phyloP scores from a whole-genome alignment of 2,888 invertebrate genomes.

The Lymantria monacha region DNA sequence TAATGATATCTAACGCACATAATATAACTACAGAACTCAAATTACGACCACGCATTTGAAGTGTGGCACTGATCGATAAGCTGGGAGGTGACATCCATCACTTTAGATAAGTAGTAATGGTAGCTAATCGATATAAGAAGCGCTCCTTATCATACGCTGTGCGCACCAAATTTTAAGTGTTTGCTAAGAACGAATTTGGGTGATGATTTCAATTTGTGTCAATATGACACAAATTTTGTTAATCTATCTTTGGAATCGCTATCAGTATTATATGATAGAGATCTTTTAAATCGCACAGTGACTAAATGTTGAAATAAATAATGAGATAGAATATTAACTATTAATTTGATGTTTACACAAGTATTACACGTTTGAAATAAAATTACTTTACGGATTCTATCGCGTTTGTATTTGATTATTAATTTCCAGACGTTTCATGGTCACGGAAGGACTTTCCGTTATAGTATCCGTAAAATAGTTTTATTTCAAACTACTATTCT shows the following conservation, averaged over 20 bases:
- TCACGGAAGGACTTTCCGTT: too few species aligned
- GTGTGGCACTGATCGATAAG: conserved; percentile 26
- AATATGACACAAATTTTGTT: neutral
- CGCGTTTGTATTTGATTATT: too few species aligned
- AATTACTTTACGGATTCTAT: too few species aligned
- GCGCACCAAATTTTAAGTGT: neutral
- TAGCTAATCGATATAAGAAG: conserved; percentile 23
- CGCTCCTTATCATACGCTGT: conserved; percentile 7
- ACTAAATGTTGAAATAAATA: neutral
- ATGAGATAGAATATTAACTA: too few species aligned
- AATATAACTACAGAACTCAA: neutral
- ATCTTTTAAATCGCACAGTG: neutral
- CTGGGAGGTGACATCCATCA: conserved; percentile 18
- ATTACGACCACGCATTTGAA: conserved; percentile 14
- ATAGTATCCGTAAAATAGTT: too few species aligned
- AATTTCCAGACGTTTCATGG: too few species aligned
- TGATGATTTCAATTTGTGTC: neutral
- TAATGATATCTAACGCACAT: neutral
- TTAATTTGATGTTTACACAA: too few species aligned
- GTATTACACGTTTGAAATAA: too few species aligned
- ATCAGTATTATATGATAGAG: neutral
- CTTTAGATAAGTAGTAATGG: conserved; percentile 29
- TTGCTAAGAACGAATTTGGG: neutral
- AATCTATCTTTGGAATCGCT: neutral
- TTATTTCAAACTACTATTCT: too few species aligned